phyloP scores from a whole-genome alignment of 2,113 vertebrate genomes.

The Numida meleagris region DNA sequence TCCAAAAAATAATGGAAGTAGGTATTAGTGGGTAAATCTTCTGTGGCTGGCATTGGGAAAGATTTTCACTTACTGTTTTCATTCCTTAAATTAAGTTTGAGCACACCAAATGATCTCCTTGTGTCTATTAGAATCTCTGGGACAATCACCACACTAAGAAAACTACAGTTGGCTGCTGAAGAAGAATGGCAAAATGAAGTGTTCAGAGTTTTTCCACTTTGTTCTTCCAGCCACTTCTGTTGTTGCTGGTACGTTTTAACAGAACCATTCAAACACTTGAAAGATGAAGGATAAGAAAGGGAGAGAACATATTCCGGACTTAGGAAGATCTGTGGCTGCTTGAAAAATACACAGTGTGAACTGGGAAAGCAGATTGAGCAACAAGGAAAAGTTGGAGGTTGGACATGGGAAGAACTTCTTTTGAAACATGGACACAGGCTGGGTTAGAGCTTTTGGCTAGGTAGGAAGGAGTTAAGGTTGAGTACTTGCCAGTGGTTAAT shows the following conservation, averaged over 20 bases:
- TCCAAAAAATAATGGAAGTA: background rate
- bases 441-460: background rate
- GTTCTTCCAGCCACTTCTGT: background rate
- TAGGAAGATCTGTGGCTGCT: background rate
- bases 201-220: background rate
- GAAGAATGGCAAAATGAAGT: background rate
- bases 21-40: background rate
- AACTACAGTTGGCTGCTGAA: background rate
- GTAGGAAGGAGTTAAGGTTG: background rate
- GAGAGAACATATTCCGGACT: background rate
- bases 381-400: background rate
- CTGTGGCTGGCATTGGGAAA: background rate
- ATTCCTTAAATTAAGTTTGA: background rate
- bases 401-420: background rate
- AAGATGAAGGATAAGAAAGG: background rate
- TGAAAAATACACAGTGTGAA: background rate
- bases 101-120: background rate
- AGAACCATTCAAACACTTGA: background rate
- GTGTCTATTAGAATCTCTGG: background rate
- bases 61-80: background rate
- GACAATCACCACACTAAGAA: background rate
- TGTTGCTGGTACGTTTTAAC: background rate
- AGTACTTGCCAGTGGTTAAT: background rate
- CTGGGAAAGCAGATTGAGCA: background rate
- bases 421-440: background rate